Conservation (phyloP, 1,140 invertebrate species). For the Saxidomus purpurata region DNA sequence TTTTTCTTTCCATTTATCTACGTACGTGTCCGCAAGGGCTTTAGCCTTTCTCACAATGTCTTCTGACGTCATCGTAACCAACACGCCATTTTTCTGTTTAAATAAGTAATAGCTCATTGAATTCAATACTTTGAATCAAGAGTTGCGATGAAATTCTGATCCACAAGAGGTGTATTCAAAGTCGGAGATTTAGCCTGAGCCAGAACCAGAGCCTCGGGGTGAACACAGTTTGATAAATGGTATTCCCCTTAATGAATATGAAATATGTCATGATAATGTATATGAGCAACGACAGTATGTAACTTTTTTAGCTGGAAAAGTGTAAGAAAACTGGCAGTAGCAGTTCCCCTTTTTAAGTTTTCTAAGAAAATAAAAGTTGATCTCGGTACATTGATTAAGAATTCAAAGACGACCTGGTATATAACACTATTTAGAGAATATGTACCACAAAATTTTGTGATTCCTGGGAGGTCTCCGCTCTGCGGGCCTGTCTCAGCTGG, state of each 20-base stretch:
- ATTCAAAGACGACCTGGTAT: neutral
- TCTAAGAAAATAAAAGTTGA: neutral
- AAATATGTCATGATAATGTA: neutral
- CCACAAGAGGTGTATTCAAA: no score
- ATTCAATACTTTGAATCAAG: neutral
- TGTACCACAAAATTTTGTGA: slow-evolving; percentile 78
- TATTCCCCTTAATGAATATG: no score
- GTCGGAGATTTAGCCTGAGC: no score
- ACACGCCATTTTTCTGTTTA: slow-evolving; percentile 77
- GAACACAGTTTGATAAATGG: no score
- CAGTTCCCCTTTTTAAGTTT: neutral
- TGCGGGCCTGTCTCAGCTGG: slow-evolving; percentile 73
- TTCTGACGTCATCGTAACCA: slow-evolving; percentile 80
- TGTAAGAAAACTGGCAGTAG: neutral
- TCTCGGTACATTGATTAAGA: neutral
- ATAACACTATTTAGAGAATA: neutral
- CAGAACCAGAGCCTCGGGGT: no score
- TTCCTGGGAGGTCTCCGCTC: slow-evolving; percentile 63
- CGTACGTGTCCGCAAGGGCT: slow-evolving; percentile 75
- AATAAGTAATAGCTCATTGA: neutral
- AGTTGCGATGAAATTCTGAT: no score
- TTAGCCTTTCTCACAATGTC: slow-evolving; percentile 81
- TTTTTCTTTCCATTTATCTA: slow-evolving; percentile 48
- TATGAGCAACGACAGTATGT: neutral
- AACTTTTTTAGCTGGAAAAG: no score